These are phyloP conservation scores for Aquatica leii DNA, from an alignment of 2,888 invertebrate species.

Conservation along the genomic window DNA sequence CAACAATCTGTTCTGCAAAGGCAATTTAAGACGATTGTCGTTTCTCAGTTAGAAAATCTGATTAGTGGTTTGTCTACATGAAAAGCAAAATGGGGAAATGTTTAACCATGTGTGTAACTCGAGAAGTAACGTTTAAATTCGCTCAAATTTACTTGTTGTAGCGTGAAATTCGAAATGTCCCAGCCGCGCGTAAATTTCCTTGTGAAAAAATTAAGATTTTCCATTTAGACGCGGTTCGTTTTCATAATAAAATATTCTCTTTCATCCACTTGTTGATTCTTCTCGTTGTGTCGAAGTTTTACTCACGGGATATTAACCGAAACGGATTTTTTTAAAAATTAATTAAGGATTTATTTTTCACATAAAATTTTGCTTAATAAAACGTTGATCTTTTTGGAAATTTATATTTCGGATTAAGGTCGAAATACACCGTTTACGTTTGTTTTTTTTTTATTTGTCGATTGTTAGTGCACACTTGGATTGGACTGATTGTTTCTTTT, in stretches of 20 bases:
- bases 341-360: too few relatives aligned
- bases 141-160: slow-evolving; percentile 20
- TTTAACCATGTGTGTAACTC: slow-evolving; percentile 31
- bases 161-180: slow-evolving; percentile 23
- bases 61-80: slow-evolving; percentile 28
- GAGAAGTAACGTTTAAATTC: slow-evolving; percentile 30
- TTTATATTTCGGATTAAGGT: too few relatives aligned
- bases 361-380: too few relatives aligned
- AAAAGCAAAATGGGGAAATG: slow-evolving; percentile 23
- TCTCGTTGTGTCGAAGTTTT: not conserved
- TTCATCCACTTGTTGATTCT: not conserved
- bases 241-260: not conserved
- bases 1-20: not conserved
- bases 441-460: too few relatives aligned
- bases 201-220: too few relatives aligned
- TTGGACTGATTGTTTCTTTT: too few relatives aligned
- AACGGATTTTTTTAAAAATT: too few relatives aligned
- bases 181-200: not conserved
- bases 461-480: too few relatives aligned
- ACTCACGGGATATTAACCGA: too few relatives aligned
- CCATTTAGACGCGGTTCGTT: too few relatives aligned
- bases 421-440: too few relatives aligned
- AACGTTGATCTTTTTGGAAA: too few relatives aligned
- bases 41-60: slow-evolving; percentile 10
- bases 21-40: slow-evolving; percentile 2